Evolutionary conservation across 2,797 vertebrate genomes (phyloP), one percentile per base, ranked within the genome.

Genomic region (Takifugu ocellatus): DNA sequence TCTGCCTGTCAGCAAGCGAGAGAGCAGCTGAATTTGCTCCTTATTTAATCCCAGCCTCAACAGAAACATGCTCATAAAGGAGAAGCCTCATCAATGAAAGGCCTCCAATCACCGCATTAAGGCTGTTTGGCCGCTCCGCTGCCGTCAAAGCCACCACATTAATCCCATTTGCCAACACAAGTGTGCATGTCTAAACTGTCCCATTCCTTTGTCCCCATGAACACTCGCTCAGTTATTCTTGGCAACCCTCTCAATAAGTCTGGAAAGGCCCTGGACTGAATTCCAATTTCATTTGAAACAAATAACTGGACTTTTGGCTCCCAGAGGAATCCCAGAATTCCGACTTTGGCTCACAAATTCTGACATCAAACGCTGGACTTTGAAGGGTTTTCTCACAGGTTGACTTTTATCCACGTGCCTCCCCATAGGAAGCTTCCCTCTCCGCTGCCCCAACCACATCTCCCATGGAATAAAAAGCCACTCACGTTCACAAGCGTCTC

Each of bases 401-500:
- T 21, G 21, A 21, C 21, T 21, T 21, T 21, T 21, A 21, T 21
- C 21, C 21, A 21, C 21, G 21, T 21, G 21, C 21, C 21, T 21
- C 21, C 21, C 21, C 21, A 21, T 1, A 21, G 21, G 21, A 21
- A 21, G 27, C 43, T 1, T 16, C 43, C 43, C 43, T 14, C 7
- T 9, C 43, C 43, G 6, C 43, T 14, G 2, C 14, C 14, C 43
- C 43, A 5, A 8, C 1, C 7, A 6, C 14, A n/a, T 5, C 7
- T 17, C 11, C 44, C 17, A 16, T 1, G 3, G 10, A 46, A 46
- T 46, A 8, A 43, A 61, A 77, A 21, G 29, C 27, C 6, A 97
- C 97, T 98, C 91, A 99, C 97, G 95, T 93, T 99, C 96, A 73
- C 97, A 99, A 0, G 94, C 90, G 62, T 99, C 96, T 67, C 97